Evolutionary conservation across 2,113 vertebrate species (phyloP).

Genomic region (Eupsittula cactorum): DNA sequence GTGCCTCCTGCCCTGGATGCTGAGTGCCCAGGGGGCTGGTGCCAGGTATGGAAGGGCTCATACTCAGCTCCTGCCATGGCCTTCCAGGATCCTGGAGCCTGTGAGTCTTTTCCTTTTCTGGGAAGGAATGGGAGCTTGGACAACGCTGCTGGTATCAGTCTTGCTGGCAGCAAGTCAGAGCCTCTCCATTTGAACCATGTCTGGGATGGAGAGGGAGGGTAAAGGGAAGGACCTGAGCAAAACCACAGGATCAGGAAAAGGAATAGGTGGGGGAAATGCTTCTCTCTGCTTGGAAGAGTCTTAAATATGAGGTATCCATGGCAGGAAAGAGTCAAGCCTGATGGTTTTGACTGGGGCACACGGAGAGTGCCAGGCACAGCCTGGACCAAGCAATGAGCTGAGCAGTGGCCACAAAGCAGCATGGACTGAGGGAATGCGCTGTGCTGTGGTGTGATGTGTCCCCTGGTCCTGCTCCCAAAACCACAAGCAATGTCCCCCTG

Average conservation of each 20-base stretch:
- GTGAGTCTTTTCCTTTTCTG: neutral
- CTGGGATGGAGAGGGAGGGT: neutral
- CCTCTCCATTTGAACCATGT: fast-evolving
- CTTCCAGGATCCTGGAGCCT: neutral
- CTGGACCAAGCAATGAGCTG: neutral
- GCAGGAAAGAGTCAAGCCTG: neutral
- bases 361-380: neutral
- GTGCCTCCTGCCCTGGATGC: neutral
- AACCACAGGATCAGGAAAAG: neutral
- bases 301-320: neutral
- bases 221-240: neutral
- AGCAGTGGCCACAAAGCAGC: neutral
- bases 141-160: too few species aligned
- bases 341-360: neutral
- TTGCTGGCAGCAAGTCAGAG: fast-evolving
- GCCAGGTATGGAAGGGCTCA: fast-evolving
- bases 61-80: fast-evolving
- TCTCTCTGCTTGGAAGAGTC: neutral
- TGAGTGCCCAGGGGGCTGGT: fast-evolving
- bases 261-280: neutral
- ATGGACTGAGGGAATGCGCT: fast-evolving
- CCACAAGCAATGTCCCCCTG: neutral
- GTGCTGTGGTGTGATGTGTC: neutral
- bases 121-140: neutral
- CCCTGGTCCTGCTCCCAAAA: neutral